Evolutionary conservation across 2,113 vertebrate genomes (phyloP).

Genomic region (Eonycteris spelaea): DNA sequence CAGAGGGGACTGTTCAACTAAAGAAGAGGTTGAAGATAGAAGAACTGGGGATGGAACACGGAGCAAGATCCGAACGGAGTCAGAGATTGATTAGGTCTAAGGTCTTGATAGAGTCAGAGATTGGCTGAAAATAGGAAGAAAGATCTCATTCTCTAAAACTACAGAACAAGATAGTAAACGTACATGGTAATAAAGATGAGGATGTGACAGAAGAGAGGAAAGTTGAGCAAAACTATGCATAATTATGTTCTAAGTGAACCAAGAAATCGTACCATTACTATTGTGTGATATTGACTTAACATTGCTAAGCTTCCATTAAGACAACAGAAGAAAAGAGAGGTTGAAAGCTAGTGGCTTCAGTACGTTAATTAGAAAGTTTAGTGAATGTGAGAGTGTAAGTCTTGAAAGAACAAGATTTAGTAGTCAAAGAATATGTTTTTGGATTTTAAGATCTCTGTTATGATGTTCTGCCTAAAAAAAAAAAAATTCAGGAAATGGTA

Average conservation of each 20-base stretch:
- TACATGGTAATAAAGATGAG: neutral
- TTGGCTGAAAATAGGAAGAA: neutral
- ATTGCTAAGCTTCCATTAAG: neutral
- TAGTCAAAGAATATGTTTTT: neutral
- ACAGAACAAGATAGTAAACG: neutral
- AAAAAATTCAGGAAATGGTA: neutral
- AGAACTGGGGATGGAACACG: fast-evolving
- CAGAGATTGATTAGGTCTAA: neutral
- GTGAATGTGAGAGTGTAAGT: neutral
- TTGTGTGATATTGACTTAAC: neutral
- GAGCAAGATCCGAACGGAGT: neutral
- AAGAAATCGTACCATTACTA: neutral
- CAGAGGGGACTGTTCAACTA: neutral
- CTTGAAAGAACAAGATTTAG: neutral
- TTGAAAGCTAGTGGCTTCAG: neutral
- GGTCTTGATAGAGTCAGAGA: neutral
- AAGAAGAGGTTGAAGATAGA: neutral
- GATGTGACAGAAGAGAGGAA: neutral
- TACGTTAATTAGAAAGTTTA: neutral
- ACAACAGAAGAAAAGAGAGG: neutral
- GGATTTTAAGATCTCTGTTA: neutral
- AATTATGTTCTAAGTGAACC: neutral
- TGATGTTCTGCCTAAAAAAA: neutral
- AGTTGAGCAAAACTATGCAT: neutral
- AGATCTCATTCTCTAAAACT: neutral